Evolutionary conservation across 2,797 vertebrate species (phyloP).

Genomic region (Sternotherus odoratus): DNA sequence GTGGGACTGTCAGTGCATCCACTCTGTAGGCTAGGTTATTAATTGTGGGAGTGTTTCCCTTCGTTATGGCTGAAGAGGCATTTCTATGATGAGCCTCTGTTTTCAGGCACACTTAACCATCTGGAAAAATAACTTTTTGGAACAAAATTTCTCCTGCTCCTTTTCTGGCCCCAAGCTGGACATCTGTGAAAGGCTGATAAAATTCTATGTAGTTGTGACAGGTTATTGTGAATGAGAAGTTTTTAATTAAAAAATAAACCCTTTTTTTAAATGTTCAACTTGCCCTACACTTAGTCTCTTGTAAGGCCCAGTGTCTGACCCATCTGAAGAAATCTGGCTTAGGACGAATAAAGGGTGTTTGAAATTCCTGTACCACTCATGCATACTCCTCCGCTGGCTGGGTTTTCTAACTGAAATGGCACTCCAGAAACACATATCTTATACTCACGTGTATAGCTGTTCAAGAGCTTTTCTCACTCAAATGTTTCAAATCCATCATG

Average conservation of each 20-base stretch:
- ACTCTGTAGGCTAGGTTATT: background rate
- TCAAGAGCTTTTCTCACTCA: background rate
- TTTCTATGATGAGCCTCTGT: background rate
- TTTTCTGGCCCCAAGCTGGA: no score
- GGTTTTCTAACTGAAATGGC: background rate
- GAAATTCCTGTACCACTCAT: background rate
- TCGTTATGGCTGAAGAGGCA: background rate
- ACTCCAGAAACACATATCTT: background rate
- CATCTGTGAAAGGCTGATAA: background rate
- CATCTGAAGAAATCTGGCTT: background rate
- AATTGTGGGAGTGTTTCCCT: background rate
- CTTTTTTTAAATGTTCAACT: background rate
- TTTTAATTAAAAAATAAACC: background rate
- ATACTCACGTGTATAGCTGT: background rate
- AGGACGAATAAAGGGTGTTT: background rate
- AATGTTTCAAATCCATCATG: background rate
- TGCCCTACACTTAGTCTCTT: background rate
- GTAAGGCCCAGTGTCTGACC: background rate
- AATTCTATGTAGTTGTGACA: background rate
- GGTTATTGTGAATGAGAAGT: background rate
- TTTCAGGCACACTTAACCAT: background rate
- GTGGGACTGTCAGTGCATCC: background rate
- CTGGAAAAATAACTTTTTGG: background rate
- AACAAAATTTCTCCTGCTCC: background rate
- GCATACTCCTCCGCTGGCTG: background rate